Conservation (phyloP, 2,797 vertebrate species). For the Notolepis coatsorum region DNA sequence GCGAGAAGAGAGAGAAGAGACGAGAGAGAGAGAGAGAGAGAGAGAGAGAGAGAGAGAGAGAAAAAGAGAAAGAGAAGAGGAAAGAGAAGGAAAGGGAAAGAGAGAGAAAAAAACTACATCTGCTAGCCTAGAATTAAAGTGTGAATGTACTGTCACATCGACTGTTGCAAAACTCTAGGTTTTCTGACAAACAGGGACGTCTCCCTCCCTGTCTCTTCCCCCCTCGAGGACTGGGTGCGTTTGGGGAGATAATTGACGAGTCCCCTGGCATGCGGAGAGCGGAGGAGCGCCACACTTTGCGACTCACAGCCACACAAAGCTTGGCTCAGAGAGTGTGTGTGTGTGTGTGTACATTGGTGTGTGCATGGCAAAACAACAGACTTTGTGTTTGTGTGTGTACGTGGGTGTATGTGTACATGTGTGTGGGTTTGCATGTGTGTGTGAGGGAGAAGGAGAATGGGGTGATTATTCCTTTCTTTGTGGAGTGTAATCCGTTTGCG, state of each 20-base stretch:
- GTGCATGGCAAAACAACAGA: slow-evolving; percentile 68
- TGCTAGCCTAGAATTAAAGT: slow-evolving; percentile 84
- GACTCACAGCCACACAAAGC: slow-evolving; percentile 71
- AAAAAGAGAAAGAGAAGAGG: slow-evolving; percentile 6
- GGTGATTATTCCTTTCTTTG: slow-evolving; percentile 79
- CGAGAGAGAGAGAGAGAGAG: slow-evolving; percentile 50
- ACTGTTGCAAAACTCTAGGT: slow-evolving; percentile 81
- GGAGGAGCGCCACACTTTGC: slow-evolving; percentile 70
- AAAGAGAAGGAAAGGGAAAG: neutral
- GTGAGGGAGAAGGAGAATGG: slow-evolving; percentile 69
- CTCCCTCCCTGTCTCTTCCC: slow-evolving; percentile 74
- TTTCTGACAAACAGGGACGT: slow-evolving; percentile 85
- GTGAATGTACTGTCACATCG: slow-evolving; percentile 80
- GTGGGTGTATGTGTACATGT: slow-evolving; percentile 5
- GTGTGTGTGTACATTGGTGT: slow-evolving; percentile 41
- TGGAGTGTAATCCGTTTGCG: slow-evolving; percentile 75
- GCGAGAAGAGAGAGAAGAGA: slow-evolving; percentile 38
- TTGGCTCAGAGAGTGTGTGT: slow-evolving; percentile 46
- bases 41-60: slow-evolving; percentile 63
- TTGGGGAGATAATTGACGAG: slow-evolving; percentile 87
- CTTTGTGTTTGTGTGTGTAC: slow-evolving; percentile 39
- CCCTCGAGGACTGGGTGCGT: slow-evolving; percentile 80
- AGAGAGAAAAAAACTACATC: slow-evolving; percentile 66
- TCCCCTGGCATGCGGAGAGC: slow-evolving; percentile 78
- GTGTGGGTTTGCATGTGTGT: slow-evolving; percentile 50